Evolutionary conservation across 1,140 invertebrate species (phyloP).

Genomic region (Pinna nobilis): DNA sequence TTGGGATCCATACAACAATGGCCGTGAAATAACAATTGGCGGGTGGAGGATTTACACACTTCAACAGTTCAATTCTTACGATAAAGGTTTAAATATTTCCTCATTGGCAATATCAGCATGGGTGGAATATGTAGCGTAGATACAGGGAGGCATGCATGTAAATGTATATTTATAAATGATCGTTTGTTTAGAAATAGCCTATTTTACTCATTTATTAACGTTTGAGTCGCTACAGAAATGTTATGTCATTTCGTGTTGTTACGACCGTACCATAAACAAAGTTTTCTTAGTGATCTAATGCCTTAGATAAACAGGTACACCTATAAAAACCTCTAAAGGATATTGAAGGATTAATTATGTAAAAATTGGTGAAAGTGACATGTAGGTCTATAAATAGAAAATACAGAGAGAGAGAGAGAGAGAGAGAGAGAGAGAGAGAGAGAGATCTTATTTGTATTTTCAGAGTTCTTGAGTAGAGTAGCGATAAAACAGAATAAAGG

Average conservation of each 20-base stretch:
- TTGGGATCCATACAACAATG: not conserved
- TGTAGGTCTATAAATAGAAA: not conserved
- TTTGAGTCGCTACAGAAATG: too few relatives aligned
- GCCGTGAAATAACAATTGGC: conserved; percentile 17
- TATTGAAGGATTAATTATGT: not conserved
- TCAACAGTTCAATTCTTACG: conserved; percentile 6
- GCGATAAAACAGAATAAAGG: too few relatives aligned
- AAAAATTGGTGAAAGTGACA: not conserved
- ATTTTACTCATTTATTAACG: too few relatives aligned
- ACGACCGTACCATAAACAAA: too few relatives aligned
- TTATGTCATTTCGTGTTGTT: too few relatives aligned
- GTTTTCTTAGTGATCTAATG: too few relatives aligned
- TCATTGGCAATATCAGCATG: not conserved
- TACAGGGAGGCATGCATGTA: too few relatives aligned
- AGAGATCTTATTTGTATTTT: not conserved
- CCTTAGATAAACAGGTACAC: too few relatives aligned
- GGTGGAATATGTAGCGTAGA: not conserved
- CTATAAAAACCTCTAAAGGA: too few relatives aligned
- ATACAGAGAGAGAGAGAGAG: not conserved
- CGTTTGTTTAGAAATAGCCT: too few relatives aligned
- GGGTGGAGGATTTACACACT: conserved; percentile 8
- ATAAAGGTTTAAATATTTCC: conserved; percentile 12
- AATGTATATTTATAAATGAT: too few relatives aligned
- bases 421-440: not conserved
- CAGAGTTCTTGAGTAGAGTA: not conserved